Base-by-base conservation (phyloP, 2,797 vertebrate genomes). In the Hippoglossus hippoglossus region DNA sequence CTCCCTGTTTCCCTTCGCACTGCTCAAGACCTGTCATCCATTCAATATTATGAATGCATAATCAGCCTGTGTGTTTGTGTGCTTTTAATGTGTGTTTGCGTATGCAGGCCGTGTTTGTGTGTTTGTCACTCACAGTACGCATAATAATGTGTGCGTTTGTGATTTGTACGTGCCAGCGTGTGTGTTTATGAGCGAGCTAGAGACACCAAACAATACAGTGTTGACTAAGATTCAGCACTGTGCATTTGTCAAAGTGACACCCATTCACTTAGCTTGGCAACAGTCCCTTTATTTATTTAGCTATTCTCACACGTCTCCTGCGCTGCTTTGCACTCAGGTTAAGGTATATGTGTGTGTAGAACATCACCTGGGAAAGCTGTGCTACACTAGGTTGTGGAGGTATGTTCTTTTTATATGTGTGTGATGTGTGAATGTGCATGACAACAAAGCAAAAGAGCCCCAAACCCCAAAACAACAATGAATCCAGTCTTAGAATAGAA, bases 11-110 rank as follows among this genome's bases (percentile, higher is more conserved):
- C 75, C 61, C 77, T 73, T 81, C 24, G 67, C 75, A 49, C 77
- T 79, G 84, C 87, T 88, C 83, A 79, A 84, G 85, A 91, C 85
- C 84, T 87, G 90, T 89, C 90, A 93, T 85, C 89, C 86, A 91
- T 92, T 92, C 87, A 90, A 74, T 79, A 88, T 91, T 90, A 88
- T 93, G 89, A 92, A 93, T 91, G 84, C 89, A 86, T 91, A 91
- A 93, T 92, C 86, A 81, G 76, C 63, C 56, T 53, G 59, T 87
- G 85, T 87, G 87, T 86, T 84, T 85, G 79, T 83, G 83, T 58
- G 56, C 6, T 67, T 79, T 74, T 70, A 79, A 81, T 76, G 72
- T 44, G 11, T 59, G 73, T 85, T 83, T 86, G 77, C 73, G 71
- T 72, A 82, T 84, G 83, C 80, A 63, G 12, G 65, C 56, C 1